Evolutionary conservation across 2,797 vertebrate genomes (phyloP).

Genomic region (Macroramphosus scolopax): DNA sequence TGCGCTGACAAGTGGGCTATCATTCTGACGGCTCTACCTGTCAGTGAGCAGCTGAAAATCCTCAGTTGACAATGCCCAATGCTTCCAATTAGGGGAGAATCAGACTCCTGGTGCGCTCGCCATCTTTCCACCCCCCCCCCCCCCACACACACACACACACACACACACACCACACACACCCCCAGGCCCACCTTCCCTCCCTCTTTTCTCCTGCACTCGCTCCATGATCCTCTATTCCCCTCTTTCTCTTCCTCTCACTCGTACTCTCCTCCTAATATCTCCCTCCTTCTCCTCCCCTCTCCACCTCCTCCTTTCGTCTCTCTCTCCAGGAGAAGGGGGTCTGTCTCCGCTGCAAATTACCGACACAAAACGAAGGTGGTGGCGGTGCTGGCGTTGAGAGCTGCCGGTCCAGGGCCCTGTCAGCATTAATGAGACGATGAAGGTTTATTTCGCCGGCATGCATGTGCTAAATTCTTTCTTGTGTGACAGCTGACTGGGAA

Average conservation of each 20-base stretch:
- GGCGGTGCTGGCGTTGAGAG: conserved; percentile 79
- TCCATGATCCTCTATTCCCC: too few relatives aligned
- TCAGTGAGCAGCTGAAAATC: conserved; percentile 95
- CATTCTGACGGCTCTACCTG: conserved; percentile 98
- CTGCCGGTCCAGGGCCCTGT: conserved; percentile 89
- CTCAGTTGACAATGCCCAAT: conserved; percentile 99
- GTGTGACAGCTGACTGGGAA: conserved; percentile 99
- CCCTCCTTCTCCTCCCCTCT: conserved; percentile 34
- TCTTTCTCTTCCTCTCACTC: conserved; percentile 64
- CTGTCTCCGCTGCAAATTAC: conserved; percentile 93
- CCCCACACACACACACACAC: too few relatives aligned
- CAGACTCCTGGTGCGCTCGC: conserved; percentile 92
- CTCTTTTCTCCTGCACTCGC: too few relatives aligned
- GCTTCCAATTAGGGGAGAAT: conserved; percentile 99
- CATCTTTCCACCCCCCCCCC: conserved; percentile 82
- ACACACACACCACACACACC: too few relatives aligned
- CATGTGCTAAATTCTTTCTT: conserved; percentile 99
- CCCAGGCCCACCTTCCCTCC: conserved; percentile 73
- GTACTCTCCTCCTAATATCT: conserved; percentile 44
- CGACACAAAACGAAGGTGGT: conserved; percentile 95
- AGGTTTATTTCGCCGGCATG: conserved; percentile 90
- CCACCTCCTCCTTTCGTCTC: conserved; percentile 51
- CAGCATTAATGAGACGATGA: conserved; percentile 99
- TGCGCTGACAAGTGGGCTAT: conserved; percentile 99
- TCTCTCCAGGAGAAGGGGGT: conserved; percentile 75